Base-by-base conservation (phyloP, 2,888 invertebrate genomes). In the Noctua janthina region DNA sequence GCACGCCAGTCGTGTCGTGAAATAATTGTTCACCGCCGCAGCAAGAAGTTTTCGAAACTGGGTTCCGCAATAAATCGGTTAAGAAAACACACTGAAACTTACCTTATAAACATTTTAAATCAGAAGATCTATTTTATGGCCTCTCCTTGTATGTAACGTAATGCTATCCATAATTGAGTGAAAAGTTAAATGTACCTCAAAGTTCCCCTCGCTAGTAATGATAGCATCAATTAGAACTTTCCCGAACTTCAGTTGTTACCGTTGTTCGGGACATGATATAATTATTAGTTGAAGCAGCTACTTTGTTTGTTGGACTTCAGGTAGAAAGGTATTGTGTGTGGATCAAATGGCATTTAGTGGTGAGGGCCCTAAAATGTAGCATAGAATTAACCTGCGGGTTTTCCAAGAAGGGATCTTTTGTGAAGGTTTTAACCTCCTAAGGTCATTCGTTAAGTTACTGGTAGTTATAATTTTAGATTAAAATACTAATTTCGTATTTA, bases 201-300 rank as follows among this genome's bases (percentile, higher is more conserved):
- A 83, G 78, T 86, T 84, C 39, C 17, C 67, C 78, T 56, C 68
- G 43, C 79, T 85, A 81, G 75, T 90, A 90, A 90, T 88, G 87
- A 90, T 88, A 82, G 82, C 86, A 89, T 91, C 89, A 90, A 91
- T 91, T 90, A 92, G 86, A 90, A 91, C 89, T 92, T 90, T 79
- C 74, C 72, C 75, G 49, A 91, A 90, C 85, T 88, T 85, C 64
- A 76, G 70, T 83, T 89, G 83, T 82, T 82, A 72, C 76, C 75
- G 81, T 74, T 86, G 84, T 87, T 84, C 78, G 73, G 78, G 79
- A 84, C 87, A 86, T 87, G 87, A 87, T 84, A 74, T 87, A 87
- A 90, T 91, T 89, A 91, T 84, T 84, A 85, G 85, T 87, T 81
- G 76, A 74, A 86, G 71, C 77, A 72, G 67, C 15, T 83, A 89